Evolutionary conservation across 2,888 invertebrate genomes (phyloP).

Genomic region (Chelonus formosanus): DNA sequence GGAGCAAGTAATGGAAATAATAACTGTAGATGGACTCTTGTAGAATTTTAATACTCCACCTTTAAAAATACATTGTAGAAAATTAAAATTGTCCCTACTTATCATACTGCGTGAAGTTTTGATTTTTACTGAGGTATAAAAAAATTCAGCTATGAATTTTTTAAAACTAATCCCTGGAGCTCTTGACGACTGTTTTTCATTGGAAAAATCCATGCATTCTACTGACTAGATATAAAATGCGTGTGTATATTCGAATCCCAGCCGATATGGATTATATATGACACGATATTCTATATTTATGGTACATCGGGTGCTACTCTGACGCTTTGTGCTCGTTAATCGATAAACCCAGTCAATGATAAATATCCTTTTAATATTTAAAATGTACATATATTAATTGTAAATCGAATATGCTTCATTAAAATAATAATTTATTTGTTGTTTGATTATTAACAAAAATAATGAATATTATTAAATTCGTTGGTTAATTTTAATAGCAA

Average conservation of each 20-base stretch:
- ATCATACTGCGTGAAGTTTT: too few species aligned
- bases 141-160: conserved; percentile 40
- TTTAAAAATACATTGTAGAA: neutral
- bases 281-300: conserved; percentile 51
- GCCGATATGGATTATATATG: conserved; percentile 50
- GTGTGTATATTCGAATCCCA: conserved; percentile 41
- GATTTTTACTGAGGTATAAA: conserved; percentile 3
- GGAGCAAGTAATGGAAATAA: too few species aligned
- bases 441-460: too few species aligned
- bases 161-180: conserved; percentile 56
- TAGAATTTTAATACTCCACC: too few species aligned
- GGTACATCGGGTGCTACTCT: conserved; percentile 43
- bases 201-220: conserved; percentile 35
- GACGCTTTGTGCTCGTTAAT: conserved; percentile 50
- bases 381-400: conserved; percentile 25
- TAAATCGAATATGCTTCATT: conserved; percentile 25
- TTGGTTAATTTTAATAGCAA: too few species aligned
- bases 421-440: too few species aligned
- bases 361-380: conserved; percentile 24
- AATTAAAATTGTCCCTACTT: neutral
- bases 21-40: too few species aligned
- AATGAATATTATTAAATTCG: too few species aligned
- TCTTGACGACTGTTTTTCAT: conserved; percentile 61
- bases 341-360: conserved; percentile 47
- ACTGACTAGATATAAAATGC: conserved; percentile 53